phyloP scores from a whole-genome alignment of 2,113 vertebrate genomes.

The Prionailurus bengalensis region DNA sequence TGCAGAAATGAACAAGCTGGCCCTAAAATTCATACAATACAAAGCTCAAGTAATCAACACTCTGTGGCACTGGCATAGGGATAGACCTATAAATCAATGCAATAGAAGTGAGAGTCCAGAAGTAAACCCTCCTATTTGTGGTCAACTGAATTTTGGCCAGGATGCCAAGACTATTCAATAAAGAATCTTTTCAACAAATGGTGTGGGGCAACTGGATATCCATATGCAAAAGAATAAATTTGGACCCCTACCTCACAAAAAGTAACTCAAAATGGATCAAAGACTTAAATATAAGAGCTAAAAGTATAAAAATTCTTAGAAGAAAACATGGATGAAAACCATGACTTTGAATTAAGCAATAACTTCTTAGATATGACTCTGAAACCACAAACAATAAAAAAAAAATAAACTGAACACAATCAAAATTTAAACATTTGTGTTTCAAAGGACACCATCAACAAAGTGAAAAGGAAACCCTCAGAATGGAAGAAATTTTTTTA shows the following conservation, averaged over 20 bases:
- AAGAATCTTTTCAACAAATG: not conserved
- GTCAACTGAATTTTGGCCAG: not conserved
- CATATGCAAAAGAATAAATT: not conserved
- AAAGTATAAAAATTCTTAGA: slow-evolving; percentile 37
- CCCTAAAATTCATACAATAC: slow-evolving; percentile 22
- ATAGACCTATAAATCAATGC: not conserved
- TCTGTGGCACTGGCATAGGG: not conserved
- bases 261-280: not conserved
- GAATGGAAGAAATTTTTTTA: not conserved
- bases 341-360: slow-evolving; percentile 5
- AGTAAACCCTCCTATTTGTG: not conserved
- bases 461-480: not conserved
- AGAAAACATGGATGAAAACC: not conserved
- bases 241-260: not conserved
- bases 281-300: not conserved
- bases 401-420: not conserved
- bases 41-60: not conserved
- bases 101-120: not conserved
- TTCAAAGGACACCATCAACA: not conserved
- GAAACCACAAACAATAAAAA: not conserved
- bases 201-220: not conserved
- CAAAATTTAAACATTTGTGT: not conserved
- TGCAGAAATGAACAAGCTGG: not conserved
- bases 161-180: not conserved
- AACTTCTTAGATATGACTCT: not conserved